These are phyloP conservation scores for Catostylus mosaicus DNA, from an alignment of 30 jellyfish, hydroid and myxozoan species.

Conservation along the genomic window DNA sequence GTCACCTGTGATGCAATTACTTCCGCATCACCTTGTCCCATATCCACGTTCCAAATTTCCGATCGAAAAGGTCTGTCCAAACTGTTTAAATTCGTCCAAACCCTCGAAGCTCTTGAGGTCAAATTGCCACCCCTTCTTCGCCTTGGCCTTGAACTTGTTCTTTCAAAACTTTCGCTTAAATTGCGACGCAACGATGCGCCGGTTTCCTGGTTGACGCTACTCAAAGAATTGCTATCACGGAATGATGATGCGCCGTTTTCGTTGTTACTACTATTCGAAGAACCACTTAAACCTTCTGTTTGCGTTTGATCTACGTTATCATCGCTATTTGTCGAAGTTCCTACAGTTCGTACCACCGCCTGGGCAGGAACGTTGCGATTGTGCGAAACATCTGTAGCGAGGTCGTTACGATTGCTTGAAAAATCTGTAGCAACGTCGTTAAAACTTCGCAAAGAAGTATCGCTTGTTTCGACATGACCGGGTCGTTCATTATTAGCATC, in stretches of 20 bases:
- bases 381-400: not conserved
- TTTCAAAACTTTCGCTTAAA: not conserved
- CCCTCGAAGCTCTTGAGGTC: not conserved
- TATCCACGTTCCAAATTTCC: conserved; percentile 65
- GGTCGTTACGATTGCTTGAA: not conserved
- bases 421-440: not conserved
- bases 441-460: not conserved
- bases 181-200: not conserved
- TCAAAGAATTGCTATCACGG: not conserved
- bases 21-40: conserved; percentile 47
- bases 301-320: not conserved
- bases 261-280: not conserved
- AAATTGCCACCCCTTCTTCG: not conserved
- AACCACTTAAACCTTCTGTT: not conserved
- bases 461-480: not conserved
- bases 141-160: not conserved
- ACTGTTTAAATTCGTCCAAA: conserved; percentile 1
- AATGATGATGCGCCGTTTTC: not conserved
- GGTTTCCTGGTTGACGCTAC: not conserved
- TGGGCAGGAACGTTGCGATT: not conserved
- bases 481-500: not conserved
- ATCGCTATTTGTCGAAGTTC: not conserved
- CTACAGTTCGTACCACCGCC: not conserved
- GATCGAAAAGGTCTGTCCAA: conserved; percentile 54
- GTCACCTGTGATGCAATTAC: conserved; percentile 36